A percentile compares a stretch with the other conserved stretches of the same genome.
Conservation (phyloP, 2,888 invertebrate species). For the Melikaiella ostensackeni region DNA sequence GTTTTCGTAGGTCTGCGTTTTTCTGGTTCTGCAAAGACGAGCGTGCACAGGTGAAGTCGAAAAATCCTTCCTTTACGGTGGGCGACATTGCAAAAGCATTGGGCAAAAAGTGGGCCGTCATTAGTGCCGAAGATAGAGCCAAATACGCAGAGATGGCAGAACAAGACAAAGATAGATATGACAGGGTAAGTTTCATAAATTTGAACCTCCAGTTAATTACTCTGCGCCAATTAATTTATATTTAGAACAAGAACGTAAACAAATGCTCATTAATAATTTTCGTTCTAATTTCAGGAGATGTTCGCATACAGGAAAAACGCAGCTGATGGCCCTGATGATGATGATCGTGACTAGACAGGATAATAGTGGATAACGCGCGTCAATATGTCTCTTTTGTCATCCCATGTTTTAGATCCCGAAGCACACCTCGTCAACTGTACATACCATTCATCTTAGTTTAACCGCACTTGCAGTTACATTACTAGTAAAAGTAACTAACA, state of each 20-base stretch:
- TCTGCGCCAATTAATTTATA: neutral
- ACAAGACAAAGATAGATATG: slow-evolving; percentile 36
- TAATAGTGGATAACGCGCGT: slow-evolving; percentile 32
- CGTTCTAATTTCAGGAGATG: slow-evolving; percentile 16
- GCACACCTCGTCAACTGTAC: slow-evolving; percentile 40
- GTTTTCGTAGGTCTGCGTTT: slow-evolving; percentile 12
- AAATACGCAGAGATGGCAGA: slow-evolving; percentile 37
- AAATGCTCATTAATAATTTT: neutral
- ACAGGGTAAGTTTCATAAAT: neutral
- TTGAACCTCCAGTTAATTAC: neutral
- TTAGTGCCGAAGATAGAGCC: slow-evolving; percentile 25
- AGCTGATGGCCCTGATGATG: slow-evolving; percentile 28
- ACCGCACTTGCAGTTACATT: slow-evolving; percentile 36
- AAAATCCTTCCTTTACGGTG: slow-evolving; percentile 23
- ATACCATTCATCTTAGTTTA: slow-evolving; percentile 33
- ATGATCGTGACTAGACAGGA: slow-evolving; percentile 22
- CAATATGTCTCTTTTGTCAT: slow-evolving; percentile 35
- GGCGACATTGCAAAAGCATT: slow-evolving; percentile 31
- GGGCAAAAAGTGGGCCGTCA: slow-evolving; percentile 27
- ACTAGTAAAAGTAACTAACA: slow-evolving; percentile 29
- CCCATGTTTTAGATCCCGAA: slow-evolving; percentile 39
- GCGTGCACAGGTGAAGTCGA: slow-evolving; percentile 31
- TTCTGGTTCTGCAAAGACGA: slow-evolving; percentile 37
- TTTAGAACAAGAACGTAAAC: neutral
- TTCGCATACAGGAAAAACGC: slow-evolving; percentile 23